Base-by-base conservation (phyloP, 2,888 invertebrate species). In the Stratiomys singularior region DNA sequence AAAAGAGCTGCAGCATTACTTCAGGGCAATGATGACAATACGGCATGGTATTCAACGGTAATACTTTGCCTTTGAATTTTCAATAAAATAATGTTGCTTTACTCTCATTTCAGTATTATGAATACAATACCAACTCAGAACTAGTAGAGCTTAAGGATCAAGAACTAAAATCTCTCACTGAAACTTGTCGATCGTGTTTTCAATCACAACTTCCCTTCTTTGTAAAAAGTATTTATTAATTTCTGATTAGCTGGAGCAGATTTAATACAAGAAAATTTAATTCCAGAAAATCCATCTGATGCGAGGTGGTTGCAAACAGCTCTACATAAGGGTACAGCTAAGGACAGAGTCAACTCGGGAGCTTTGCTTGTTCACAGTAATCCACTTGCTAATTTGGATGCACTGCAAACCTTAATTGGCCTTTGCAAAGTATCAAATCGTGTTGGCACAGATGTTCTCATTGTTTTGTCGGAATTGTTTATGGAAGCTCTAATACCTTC, bases 271-370 rank as follows among this genome's bases (percentile, higher is more conserved):
- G 27, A 15, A n/a, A 47, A 37, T 69, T 23, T 25, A 1, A 69
- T 52, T 72, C 23, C 67, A 79, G 79, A 76, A 5, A 78, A 78
- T 63, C 78, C 78, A 5, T 78, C 78, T 0, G 88, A 87, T 81
- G 84, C 84, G 0, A 85, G 84, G 18, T 87, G 87, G 87, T 78
- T 87, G 64, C 83, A 86, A 77, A 88, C 88, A 1, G 88, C 88
- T 0, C 78, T 88, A 11, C 85, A 86, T 77, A 86, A 86, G 69
- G 87, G 87, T 30, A 87, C 87, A 30, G 85, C 87, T 25, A 87
- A 85, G 79, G 87, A 87, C 85, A 84, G 86, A 2, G 86, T 86
- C 11, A 88, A 87, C 81, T 85, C 87, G 0, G 87, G 88, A 0
- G 87, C 86, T 0, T 79, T 87, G 37, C 81, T 87, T 1, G 86